Conservation (phyloP, 2,888 invertebrate genomes). For the Sepiola atlantica region DNA sequence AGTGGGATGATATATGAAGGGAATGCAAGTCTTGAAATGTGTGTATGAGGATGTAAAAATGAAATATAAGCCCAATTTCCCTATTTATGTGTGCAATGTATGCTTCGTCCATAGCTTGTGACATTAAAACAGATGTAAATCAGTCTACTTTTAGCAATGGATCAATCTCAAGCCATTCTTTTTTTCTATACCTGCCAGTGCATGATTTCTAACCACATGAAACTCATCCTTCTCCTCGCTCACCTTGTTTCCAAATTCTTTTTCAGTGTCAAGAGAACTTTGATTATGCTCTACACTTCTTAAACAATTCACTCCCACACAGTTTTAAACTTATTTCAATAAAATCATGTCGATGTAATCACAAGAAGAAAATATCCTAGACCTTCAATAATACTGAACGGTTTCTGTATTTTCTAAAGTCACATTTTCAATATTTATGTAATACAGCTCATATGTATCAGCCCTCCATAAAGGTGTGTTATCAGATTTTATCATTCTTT, state of each 20-base stretch:
- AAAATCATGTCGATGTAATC: not conserved
- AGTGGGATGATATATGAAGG: not conserved
- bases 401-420: no score
- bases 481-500: no score
- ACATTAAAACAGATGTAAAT: constrained; percentile 2
- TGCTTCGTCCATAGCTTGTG: not conserved
- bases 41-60: not conserved
- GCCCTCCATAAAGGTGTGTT: no score
- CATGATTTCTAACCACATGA: constrained; percentile 32
- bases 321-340: not conserved
- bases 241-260: constrained; percentile 39
- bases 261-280: constrained; percentile 35
- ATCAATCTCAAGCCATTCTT: constrained; percentile 32
- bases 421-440: no score
- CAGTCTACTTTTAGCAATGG: constrained; percentile 15
- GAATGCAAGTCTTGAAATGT: not conserved
- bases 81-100: not conserved
- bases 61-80: not conserved
- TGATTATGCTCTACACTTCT: constrained; percentile 10
- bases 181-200: not conserved
- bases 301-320: constrained; percentile 8
- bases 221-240: constrained; percentile 23
- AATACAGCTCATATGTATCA: no score
- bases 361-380: not conserved
- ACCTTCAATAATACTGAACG: no score